Conservation (phyloP, 2,888 invertebrate species). For the Hermaeophaga mercurialis region DNA sequence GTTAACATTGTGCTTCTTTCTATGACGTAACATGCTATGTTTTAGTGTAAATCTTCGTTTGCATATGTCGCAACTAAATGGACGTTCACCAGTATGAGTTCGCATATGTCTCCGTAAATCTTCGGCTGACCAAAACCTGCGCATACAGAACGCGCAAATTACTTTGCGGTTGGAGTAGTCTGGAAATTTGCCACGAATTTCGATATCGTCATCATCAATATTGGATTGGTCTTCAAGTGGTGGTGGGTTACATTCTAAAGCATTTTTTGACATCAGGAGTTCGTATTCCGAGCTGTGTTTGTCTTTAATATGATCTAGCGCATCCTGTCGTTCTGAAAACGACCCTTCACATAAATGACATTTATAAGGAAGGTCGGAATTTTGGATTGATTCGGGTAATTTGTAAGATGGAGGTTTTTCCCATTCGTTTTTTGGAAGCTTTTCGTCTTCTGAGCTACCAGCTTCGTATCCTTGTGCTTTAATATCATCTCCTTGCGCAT, state of each 20-base stretch:
- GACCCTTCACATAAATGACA: constrained; percentile 92
- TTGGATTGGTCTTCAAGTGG: constrained; percentile 56
- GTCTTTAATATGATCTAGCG: constrained; percentile 79
- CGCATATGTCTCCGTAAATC: constrained; percentile 92
- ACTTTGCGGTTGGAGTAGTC: constrained; percentile 88
- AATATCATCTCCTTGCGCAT: constrained; percentile 55
- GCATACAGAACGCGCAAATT: constrained; percentile 89
- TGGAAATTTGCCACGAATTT: constrained; percentile 78
- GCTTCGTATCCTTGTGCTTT: constrained; percentile 57
- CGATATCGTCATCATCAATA: constrained; percentile 72
- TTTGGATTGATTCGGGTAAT: constrained; percentile 46
- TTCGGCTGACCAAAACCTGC: constrained; percentile 94
- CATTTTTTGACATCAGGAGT: constrained; percentile 81
- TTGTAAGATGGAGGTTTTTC: constrained; percentile 47
- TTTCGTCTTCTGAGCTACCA: constrained; percentile 57
- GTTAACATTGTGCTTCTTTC: constrained; percentile 80
- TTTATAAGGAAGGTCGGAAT: constrained; percentile 80
- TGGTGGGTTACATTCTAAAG: constrained; percentile 67
- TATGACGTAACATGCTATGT: constrained; percentile 92
- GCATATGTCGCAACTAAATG: constrained; percentile 91
- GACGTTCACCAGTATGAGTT: constrained; percentile 90
- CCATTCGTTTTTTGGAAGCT: constrained; percentile 53
- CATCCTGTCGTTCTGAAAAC: constrained; percentile 78
- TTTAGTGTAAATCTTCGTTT: constrained; percentile 87
- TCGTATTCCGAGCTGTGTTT: constrained; percentile 80